Evolutionary conservation across 2,888 invertebrate genomes (phyloP), one percentile per base, ranked within the genome.

Genomic region (Drosophila setosimentum): DNA sequence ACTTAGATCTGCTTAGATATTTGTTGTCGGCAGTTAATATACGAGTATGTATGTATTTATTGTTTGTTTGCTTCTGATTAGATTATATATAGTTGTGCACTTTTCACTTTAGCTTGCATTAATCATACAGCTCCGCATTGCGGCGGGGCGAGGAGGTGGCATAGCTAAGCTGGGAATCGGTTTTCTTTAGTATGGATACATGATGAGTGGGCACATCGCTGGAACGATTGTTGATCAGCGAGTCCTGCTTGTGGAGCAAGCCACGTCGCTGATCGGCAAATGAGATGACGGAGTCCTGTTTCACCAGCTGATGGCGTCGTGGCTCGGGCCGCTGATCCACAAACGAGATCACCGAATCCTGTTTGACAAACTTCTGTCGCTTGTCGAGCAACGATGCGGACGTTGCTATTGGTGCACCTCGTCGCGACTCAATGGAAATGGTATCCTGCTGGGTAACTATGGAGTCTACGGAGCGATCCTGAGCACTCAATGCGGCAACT

Each of bases 311-410:
- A 82, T 93, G 93, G 27, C 93, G 92, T 51, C 92, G 87, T 45
- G 92, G 90, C 66, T 93, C 93, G 81, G 92, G 91, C 54, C 92
- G 89, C 77, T 93, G 93, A 74, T 93, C 93, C 48, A 93, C 93
- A 86, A 93, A 93, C 57, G 93, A 93, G 63, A 93, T 92, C 50
- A 93, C 92, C 60, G 93, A 93, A 80, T 93, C 93, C 79, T 93
- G 93, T 69, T 93, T 93, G 3, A 93, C 92, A 66, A 93, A 90
- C 66, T 93, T 93, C 77, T 93, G 92, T 6, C 93, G 80, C 74
- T 93, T 93, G 73, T 92, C 93, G 65, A 93, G 69, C 68, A 93
- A 78, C 1, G 87, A 67, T 7, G 74, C 48, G 29, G 89, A 77
- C 0, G 87, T 71, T 3, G 80, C 54, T 33, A 85, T 81, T 8